Conservation (phyloP, 2,113 vertebrate species). For the Cryptoleucopteryx plumbea region DNA sequence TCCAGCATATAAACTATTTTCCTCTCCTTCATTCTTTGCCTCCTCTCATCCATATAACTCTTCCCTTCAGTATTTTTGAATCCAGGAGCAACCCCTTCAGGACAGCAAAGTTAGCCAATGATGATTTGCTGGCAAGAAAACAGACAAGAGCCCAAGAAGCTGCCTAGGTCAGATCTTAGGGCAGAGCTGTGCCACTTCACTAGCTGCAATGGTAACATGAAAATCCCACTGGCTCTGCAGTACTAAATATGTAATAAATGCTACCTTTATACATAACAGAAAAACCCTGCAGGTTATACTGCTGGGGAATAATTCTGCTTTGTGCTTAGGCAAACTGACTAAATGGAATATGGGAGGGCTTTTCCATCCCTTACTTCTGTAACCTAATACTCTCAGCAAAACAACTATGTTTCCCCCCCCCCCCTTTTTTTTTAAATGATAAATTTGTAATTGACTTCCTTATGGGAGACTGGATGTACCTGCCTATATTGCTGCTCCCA, state of each 20-base stretch:
- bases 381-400: neutral
- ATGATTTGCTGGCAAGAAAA: neutral
- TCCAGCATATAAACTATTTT: neutral
- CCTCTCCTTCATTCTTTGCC: neutral
- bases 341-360: neutral
- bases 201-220: neutral
- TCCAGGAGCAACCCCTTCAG: neutral
- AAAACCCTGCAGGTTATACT: neutral
- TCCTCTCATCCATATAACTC: neutral
- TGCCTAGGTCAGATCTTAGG: slow-evolving; percentile 5
- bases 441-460: neutral
- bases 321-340: neutral
- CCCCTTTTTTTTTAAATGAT: neutral
- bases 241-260: slow-evolving; percentile 34
- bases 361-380: neutral
- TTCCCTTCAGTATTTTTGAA: neutral
- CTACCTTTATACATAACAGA: neutral
- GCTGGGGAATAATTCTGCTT: neutral
- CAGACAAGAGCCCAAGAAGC: neutral
- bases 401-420: neutral
- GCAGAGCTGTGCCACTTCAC: neutral
- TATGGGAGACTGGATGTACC: neutral
- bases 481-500: neutral
- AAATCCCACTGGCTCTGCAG: neutral
- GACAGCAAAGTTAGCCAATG: neutral